A percentile compares a stretch with the other conserved stretches of the same genome.
These are phyloP conservation scores for Nerophis lumbriciformis DNA, from an alignment of 2,113 vertebrate genomes.

Conservation along the genomic window DNA sequence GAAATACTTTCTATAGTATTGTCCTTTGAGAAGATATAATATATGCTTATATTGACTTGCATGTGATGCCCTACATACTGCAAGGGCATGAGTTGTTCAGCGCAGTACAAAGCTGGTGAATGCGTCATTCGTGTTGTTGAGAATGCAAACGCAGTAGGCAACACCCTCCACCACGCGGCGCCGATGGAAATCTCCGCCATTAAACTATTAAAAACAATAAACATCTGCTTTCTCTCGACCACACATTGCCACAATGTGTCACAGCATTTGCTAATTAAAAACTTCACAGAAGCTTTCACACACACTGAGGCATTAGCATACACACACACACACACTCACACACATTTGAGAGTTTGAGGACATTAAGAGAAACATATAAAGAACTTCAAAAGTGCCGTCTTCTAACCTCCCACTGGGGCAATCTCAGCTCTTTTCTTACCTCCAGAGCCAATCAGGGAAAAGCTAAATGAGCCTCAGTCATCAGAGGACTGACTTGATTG, in stretches of 20 bases:
- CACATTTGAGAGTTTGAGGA: slow-evolving; percentile 60
- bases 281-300: slow-evolving; percentile 22
- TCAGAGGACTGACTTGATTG: slow-evolving; percentile 62
- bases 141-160: slow-evolving; percentile 31
- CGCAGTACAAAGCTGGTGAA: slow-evolving; percentile 13
- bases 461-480: slow-evolving; percentile 57
- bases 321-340: slow-evolving; percentile 50
- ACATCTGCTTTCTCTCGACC: slow-evolving; percentile 56
- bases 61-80: not conserved
- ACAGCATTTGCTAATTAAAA: slow-evolving; percentile 62
- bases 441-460: slow-evolving; percentile 56
- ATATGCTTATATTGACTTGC: slow-evolving; percentile 2
- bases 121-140: slow-evolving; percentile 14
- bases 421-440: slow-evolving; percentile 49
- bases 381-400: slow-evolving; percentile 59
- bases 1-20: too few relatives aligned
- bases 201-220: slow-evolving; percentile 59
- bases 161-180: slow-evolving; percentile 22
- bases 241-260: slow-evolving; percentile 58
- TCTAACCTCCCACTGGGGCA: slow-evolving; percentile 60
- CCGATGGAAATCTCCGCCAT: slow-evolving; percentile 37
- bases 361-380: slow-evolving; percentile 64
- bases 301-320: slow-evolving; percentile 2
- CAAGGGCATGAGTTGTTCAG: slow-evolving; percentile 11
- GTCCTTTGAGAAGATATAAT: not conserved